Conservation (phyloP, 2,113 vertebrate species). For the Delphinapterus leucas region DNA sequence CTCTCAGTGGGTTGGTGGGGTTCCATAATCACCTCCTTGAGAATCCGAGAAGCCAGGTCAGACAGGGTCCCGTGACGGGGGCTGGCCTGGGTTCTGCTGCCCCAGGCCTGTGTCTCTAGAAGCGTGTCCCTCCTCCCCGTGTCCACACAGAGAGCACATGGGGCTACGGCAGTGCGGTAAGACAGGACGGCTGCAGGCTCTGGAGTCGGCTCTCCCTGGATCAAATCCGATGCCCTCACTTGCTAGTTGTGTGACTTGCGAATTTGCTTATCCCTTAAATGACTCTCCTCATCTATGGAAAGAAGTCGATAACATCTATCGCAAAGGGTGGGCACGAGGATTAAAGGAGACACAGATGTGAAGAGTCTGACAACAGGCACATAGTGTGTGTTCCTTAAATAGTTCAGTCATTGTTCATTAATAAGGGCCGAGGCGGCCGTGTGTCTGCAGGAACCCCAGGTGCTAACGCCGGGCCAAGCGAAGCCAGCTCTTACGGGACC, state of each 20-base stretch:
- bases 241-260: not conserved
- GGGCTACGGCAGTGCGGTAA: fast-evolving
- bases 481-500: not conserved
- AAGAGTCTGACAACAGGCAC: not conserved
- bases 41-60: not conserved
- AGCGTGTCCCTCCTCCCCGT: not conserved
- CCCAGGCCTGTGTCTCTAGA: not conserved
- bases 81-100: not conserved
- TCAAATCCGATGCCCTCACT: not conserved
- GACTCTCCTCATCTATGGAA: not conserved
- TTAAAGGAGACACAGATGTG: not conserved
- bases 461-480: not conserved
- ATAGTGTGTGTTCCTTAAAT: not conserved
- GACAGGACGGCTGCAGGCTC: fast-evolving
- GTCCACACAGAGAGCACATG: not conserved
- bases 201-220: not conserved
- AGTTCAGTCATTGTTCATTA: not conserved
- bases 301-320: not conserved
- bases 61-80: not conserved
- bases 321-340: not conserved
- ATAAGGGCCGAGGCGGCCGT: not conserved
- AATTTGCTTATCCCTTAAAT: not conserved
- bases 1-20: not conserved
- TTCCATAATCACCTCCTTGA: not conserved
- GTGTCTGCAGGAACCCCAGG: not conserved